phyloP scores from a whole-genome alignment of 1,140 invertebrate species.

The Penaeus indicus region DNA sequence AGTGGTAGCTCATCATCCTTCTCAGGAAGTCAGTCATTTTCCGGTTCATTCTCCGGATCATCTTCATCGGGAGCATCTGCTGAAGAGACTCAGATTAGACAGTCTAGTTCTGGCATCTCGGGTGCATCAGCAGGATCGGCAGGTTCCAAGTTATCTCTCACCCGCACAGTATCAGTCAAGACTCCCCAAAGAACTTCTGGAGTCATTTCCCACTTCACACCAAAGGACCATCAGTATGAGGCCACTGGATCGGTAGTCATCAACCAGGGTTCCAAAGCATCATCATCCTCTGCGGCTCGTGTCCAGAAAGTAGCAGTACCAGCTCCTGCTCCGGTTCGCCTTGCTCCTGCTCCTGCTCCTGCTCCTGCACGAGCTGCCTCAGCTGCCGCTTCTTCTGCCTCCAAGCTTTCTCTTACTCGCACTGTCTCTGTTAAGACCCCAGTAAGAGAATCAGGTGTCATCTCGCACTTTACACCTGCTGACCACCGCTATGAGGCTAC shows the following conservation, averaged over 20 bases:
- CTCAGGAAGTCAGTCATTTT: neutral
- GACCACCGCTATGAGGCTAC: slow-evolving; percentile 57
- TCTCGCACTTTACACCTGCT: slow-evolving; percentile 47
- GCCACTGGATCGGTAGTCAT: slow-evolving; percentile 27
- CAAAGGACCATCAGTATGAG: slow-evolving; percentile 37
- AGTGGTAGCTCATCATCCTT: neutral
- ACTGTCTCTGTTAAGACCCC: slow-evolving; percentile 53
- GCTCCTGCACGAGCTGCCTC: slow-evolving; percentile 4
- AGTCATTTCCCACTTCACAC: slow-evolving; percentile 40
- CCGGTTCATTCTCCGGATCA: slow-evolving; percentile 11
- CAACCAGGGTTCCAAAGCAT: neutral
- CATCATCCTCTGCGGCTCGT: neutral
- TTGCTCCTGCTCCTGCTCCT: slow-evolving; percentile 26
- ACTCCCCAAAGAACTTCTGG: neutral
- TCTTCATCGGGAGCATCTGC: slow-evolving; percentile 24
- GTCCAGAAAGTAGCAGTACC: neutral
- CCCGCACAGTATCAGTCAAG: neutral
- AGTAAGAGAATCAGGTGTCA: slow-evolving; percentile 35
- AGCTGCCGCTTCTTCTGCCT: neutral
- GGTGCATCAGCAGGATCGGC: too few species aligned
- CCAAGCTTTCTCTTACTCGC: slow-evolving; percentile 29
- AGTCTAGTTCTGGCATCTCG: too few species aligned
- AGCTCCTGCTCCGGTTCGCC: slow-evolving; percentile 10
- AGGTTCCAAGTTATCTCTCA: too few species aligned
- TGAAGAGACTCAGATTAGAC: neutral